Conservation (phyloP, 2,888 invertebrate species). For the Oxytorus armatus region DNA sequence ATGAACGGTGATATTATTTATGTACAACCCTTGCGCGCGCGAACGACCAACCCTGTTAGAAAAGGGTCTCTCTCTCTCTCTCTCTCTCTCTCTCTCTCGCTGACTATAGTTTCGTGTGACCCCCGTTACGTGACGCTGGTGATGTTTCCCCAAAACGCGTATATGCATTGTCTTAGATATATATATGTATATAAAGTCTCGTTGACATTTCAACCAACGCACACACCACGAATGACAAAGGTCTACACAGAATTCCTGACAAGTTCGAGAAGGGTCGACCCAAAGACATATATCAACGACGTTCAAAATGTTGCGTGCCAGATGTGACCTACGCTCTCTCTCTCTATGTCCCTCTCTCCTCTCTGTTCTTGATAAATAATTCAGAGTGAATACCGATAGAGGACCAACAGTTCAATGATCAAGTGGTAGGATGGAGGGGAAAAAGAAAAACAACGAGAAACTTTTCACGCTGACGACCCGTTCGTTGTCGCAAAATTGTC, state of each 20-base stretch:
- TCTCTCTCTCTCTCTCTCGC: not conserved
- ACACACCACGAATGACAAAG: conserved; percentile 54
- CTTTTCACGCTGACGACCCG: too few relatives aligned
- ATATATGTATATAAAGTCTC: not conserved
- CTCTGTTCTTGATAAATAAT: conserved; percentile 60
- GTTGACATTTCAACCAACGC: conserved; percentile 60
- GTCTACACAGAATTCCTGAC: conserved; percentile 18
- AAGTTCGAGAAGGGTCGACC: conserved; percentile 55
- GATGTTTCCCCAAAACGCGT: conserved; percentile 37
- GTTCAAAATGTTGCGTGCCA: conserved; percentile 38
- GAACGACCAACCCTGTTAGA: conserved; percentile 16
- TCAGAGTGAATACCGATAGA: conserved; percentile 52
- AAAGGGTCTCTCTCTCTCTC: conserved; percentile 28
- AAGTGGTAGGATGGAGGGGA: too few relatives aligned
- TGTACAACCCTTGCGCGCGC: conserved; percentile 56
- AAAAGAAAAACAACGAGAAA: too few relatives aligned
- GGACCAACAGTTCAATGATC: too few relatives aligned
- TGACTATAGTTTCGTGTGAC: conserved; percentile 20
- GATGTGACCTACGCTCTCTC: too few relatives aligned
- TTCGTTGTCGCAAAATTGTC: too few relatives aligned
- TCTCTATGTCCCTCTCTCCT: too few relatives aligned
- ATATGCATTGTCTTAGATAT: not conserved
- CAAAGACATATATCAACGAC: conserved; percentile 31
- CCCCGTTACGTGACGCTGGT: conserved; percentile 36
- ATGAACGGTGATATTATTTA: conserved; percentile 70